phyloP scores from a whole-genome alignment of 1,140 invertebrate species.

The Nymphalis io region DNA sequence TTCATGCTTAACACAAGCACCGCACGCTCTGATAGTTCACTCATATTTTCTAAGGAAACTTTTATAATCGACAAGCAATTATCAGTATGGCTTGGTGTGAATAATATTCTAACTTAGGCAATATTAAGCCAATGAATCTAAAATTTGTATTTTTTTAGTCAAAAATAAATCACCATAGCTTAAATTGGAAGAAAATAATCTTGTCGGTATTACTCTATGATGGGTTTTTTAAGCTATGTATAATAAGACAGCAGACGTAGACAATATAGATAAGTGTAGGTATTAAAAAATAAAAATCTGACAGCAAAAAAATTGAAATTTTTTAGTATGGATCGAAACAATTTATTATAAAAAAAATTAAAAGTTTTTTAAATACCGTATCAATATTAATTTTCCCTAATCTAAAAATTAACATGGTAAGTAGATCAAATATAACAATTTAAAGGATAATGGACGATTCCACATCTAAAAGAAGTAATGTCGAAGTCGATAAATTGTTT shows the following conservation, averaged over 20 bases:
- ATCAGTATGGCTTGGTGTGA: no score
- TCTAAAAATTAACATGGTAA: background rate
- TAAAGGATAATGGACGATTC: constrained; percentile 62
- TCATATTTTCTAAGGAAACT: no score
- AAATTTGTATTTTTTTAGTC: no score
- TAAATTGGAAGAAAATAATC: no score
- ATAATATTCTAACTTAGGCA: no score
- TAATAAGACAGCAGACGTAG: background rate
- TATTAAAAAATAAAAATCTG: constrained; percentile 1
- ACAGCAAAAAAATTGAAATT: constrained; percentile 4
- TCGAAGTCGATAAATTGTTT: constrained; percentile 50
- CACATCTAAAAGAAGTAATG: constrained; percentile 52
- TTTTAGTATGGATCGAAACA: constrained; percentile 6
- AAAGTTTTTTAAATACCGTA: background rate
- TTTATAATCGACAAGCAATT: no score
- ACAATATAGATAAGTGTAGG: background rate
- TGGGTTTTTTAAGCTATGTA: background rate
- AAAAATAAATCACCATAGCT: no score
- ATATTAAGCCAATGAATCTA: no score
- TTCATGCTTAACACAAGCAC: no score
- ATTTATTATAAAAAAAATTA: background rate
- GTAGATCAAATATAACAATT: background rate
- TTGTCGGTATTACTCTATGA: no score
- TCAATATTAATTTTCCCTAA: background rate
- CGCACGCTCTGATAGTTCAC: no score